Base-by-base conservation (phyloP, 2,113 vertebrate genomes). In the Hemichromis elongatus region DNA sequence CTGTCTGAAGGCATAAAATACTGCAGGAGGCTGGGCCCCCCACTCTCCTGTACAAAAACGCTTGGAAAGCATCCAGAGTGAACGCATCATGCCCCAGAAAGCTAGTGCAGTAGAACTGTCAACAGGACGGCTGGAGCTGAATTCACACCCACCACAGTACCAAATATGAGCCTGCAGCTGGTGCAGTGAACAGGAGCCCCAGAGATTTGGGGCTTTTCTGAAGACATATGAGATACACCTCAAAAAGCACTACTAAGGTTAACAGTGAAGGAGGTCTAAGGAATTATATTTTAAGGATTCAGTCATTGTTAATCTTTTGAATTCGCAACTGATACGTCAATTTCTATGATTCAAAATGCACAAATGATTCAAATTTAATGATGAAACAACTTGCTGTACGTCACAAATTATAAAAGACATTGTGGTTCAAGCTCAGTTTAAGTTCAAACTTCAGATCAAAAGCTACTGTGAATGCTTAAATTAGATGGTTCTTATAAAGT, bases 71-170 rank as follows among this genome's bases (percentile, higher is more conserved):
- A 85, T 88, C 91, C 92, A 94, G 87, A 84, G 81, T 63, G 14
- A 80, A 92, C 21, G 80, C 88, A 87, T 80, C 56, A 47, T 90
- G 93, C 82, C 92, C 91, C 87, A 93, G 89, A 95, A 94, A 94
- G 88, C 88, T 78, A 86, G 87, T 90, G 94, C 93, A 90, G 93
- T 91, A 88, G 86, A 92, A 87, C 91, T 92, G 93, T 94, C 93
- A 94, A 90, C 86, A 84, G 88, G 70, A 86, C 3, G 55, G 80
- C 55, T 77, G 82, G 86, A 61, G 88, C 59, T 82, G 59, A 68
- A 89, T 90, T 88, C 84, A 83, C 87, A 57, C 90, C 90, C 91
- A 90, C 90, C 80, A 75, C 83, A 75, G 63, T 55, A 80, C 33
- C 80, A 88, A 73, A 89, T 84, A 63, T 35, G 52, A 90, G 78